Conservation (phyloP, 2,888 invertebrate genomes). For the Laspeyria flexula region DNA sequence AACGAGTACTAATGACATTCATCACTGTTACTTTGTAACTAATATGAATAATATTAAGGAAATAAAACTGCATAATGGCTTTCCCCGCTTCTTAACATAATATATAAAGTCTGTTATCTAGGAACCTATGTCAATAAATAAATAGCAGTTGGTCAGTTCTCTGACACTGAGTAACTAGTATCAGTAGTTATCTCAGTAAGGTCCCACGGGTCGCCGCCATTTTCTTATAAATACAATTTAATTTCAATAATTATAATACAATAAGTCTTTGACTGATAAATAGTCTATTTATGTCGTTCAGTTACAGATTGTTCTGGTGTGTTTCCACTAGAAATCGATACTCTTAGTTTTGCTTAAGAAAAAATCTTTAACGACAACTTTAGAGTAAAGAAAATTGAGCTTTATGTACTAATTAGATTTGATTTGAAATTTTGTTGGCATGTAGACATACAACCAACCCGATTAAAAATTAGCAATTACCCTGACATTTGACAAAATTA, state of each 20-base stretch:
- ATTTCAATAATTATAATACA: conserved; percentile 80
- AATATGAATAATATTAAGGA: too few relatives aligned
- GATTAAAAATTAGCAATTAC: too few relatives aligned
- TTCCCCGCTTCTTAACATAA: neutral
- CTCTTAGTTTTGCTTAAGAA: too few relatives aligned
- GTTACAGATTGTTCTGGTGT: conserved; percentile 20
- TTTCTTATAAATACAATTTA: conserved; percentile 81
- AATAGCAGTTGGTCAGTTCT: conserved; percentile 73
- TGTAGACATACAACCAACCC: too few relatives aligned
- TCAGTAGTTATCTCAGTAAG: conserved; percentile 64
- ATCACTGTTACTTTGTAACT: too few relatives aligned
- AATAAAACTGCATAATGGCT: neutral
- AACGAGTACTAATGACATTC: too few relatives aligned
- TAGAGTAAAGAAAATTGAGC: too few relatives aligned
- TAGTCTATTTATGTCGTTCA: conserved; percentile 20
- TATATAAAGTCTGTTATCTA: conserved; percentile 20
- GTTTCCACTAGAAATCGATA: conserved; percentile 7
- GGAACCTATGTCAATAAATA: conserved; percentile 64
- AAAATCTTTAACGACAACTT: too few relatives aligned
- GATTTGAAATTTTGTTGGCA: too few relatives aligned
- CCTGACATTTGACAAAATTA: too few relatives aligned
- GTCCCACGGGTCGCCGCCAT: conserved; percentile 67
- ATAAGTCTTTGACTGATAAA: conserved; percentile 81
- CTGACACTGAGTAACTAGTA: conserved; percentile 68
- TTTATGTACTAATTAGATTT: too few relatives aligned